phyloP scores from a whole-genome alignment of 2,113 vertebrate species.

The Albula glossodonta region DNA sequence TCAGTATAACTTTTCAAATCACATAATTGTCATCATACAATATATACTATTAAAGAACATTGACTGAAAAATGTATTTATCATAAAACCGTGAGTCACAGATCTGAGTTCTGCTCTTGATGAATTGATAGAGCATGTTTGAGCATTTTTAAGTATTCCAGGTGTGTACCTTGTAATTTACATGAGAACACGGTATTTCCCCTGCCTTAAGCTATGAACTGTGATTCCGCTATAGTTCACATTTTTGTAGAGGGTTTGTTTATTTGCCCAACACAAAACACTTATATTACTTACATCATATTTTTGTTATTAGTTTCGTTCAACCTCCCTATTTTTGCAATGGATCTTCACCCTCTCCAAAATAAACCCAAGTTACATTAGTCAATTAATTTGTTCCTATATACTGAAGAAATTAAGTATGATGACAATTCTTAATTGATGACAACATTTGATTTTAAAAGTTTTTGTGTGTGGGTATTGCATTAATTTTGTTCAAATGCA shows the following conservation, averaged over 20 bases:
- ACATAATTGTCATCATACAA: too few relatives aligned
- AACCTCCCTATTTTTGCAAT: neutral
- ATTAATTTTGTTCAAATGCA: too few relatives aligned
- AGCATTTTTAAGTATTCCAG: neutral
- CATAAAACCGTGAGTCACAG: neutral
- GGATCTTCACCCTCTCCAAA: too few relatives aligned
- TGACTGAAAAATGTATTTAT: neutral
- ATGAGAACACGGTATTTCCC: neutral
- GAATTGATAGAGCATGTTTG: neutral
- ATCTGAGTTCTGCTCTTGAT: neutral
- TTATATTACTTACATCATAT: too few relatives aligned
- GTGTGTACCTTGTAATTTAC: slow-evolving; percentile 1
- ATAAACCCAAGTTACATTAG: too few relatives aligned
- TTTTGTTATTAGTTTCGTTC: neutral
- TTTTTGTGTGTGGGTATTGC: too few relatives aligned
- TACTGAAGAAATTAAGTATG: too few relatives aligned
- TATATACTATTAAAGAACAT: too few relatives aligned
- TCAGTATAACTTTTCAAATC: too few relatives aligned
- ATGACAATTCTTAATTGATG: too few relatives aligned
- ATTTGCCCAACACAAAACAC: neutral
- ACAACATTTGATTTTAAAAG: too few relatives aligned
- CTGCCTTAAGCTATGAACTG: neutral
- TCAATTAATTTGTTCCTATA: too few relatives aligned
- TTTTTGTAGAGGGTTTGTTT: neutral
- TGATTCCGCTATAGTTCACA: neutral